Percentiles rank a stretch among this genome's conserved stretches.
Conservation (phyloP, 2,113 vertebrate species). For the Cranoglanis bouderius region DNA sequence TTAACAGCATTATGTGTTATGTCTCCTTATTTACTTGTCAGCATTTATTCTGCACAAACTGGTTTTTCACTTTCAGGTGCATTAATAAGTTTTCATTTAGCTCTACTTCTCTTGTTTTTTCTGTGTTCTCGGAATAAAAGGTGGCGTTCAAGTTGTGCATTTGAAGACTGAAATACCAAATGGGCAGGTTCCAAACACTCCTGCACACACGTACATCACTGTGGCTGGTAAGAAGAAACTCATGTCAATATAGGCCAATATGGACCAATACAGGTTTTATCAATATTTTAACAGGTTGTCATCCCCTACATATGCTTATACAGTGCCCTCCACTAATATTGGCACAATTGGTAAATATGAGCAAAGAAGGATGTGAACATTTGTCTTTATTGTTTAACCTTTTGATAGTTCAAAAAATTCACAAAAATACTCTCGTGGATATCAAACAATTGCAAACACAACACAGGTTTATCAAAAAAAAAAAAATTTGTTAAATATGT, state of each 20-base stretch:
- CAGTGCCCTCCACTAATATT: too few relatives aligned
- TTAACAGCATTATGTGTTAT: background rate
- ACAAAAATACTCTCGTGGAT: too few relatives aligned
- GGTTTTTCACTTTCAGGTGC: background rate
- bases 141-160: slow-evolving; percentile 24
- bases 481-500: too few relatives aligned
- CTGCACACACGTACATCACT: slow-evolving; percentile 57
- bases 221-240: slow-evolving; percentile 55
- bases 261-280: background rate
- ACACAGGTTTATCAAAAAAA: too few relatives aligned
- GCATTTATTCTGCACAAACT: background rate
- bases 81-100: background rate
- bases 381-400: too few relatives aligned
- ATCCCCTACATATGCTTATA: background rate
- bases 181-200: slow-evolving; percentile 53
- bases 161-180: background rate
- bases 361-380: too few relatives aligned
- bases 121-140: slow-evolving; percentile 2
- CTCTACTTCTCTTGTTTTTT: background rate
- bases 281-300: background rate
- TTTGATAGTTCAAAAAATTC: too few relatives aligned
- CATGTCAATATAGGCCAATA: background rate
- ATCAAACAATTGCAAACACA: too few relatives aligned
- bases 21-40: background rate
- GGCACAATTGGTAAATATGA: too few relatives aligned